Conservation (phyloP, 2,797 vertebrate genomes). For the Acipenser oxyrinchus region DNA sequence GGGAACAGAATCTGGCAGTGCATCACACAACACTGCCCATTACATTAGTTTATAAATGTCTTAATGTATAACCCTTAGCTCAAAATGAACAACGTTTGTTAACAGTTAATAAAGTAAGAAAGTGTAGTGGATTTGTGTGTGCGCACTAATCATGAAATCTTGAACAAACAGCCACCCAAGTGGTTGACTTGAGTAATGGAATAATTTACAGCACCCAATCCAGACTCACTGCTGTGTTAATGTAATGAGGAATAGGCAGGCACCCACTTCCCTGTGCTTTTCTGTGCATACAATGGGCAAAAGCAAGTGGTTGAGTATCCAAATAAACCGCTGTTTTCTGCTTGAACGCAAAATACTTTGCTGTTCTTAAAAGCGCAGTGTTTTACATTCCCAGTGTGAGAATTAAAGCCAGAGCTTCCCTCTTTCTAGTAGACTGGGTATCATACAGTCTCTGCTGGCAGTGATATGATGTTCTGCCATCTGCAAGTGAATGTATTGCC, state of each 20-base stretch:
- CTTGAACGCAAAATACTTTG: constrained; percentile 64
- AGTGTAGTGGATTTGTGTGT: no score
- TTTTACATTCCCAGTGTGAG: constrained; percentile 35
- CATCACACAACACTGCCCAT: no score
- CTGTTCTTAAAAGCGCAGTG: constrained; percentile 52
- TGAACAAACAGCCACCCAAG: background rate
- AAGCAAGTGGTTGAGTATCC: constrained; percentile 48
- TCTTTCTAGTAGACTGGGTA: background rate
- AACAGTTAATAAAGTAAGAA: no score
- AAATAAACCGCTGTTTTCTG: constrained; percentile 61
- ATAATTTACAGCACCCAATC: background rate
- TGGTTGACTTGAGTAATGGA: constrained; percentile 20
- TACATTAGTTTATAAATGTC: no score
- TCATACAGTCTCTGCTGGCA: background rate
- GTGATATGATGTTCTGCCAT: background rate
- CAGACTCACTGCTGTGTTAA: constrained; percentile 5
- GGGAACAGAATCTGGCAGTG: no score
- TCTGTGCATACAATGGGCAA: constrained; percentile 36
- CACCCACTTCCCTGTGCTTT: constrained; percentile 39
- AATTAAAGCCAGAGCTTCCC: constrained; percentile 19
- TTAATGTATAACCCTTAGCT: no score
- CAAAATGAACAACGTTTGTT: no score
- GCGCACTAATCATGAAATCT: background rate
- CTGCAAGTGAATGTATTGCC: no score
- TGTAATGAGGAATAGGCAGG: constrained; percentile 29